Conservation (phyloP, 2,888 invertebrate species). For the Aphidius colemani region DNA sequence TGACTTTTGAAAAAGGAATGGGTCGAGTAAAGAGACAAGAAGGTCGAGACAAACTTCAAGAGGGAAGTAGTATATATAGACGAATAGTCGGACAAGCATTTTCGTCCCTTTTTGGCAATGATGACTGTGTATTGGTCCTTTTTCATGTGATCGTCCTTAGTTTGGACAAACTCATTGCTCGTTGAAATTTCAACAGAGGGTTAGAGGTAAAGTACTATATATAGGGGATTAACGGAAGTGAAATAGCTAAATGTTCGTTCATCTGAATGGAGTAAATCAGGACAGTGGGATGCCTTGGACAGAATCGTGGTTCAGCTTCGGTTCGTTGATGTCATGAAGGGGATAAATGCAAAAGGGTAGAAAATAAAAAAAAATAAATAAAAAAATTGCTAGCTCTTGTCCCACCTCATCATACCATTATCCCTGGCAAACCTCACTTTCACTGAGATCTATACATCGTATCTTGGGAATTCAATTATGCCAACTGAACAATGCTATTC, state of each 20-base stretch:
- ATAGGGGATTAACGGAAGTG: neutral
- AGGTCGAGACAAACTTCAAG: neutral
- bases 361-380: constrained; percentile 6
- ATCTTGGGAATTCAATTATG: constrained; percentile 57
- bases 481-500: constrained; percentile 51
- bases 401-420: neutral
- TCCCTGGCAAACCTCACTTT: neutral
- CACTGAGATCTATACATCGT: constrained; percentile 22
- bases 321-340: constrained; percentile 19
- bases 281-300: constrained; percentile 41
- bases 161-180: no score
- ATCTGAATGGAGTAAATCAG: constrained; percentile 52
- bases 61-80: no score
- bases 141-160: no score
- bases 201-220: no score
- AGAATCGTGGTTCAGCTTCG: constrained; percentile 36
- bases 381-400: constrained; percentile 19
- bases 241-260: constrained; percentile 18
- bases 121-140: no score
- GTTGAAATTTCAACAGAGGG: no score
- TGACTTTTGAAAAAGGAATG: neutral
- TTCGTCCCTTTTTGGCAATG: no score
- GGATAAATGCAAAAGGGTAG: constrained; percentile 12
- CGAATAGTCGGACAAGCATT: no score
- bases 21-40: neutral